Conservation (phyloP, 2,797 vertebrate genomes). For the Harpagifer antarcticus region DNA sequence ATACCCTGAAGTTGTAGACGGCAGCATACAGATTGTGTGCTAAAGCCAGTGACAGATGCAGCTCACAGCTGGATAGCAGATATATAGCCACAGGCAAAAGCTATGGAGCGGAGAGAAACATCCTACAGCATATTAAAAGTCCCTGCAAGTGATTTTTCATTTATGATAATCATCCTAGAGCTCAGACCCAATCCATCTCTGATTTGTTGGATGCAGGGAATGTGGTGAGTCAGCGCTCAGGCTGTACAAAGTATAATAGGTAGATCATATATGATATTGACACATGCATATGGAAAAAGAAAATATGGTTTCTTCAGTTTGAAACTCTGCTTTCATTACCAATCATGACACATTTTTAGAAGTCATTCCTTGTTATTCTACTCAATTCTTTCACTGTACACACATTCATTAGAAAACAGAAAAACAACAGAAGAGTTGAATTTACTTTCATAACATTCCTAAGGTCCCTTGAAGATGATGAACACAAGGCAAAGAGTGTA, state of each 20-base stretch:
- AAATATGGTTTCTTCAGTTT: background rate
- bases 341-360: background rate
- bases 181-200: conserved; percentile 28
- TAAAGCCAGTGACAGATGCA: conserved; percentile 69
- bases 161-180: conserved; percentile 43
- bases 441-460: conserved; percentile 8
- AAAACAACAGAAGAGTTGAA: background rate
- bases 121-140: conserved; percentile 61
- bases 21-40: conserved; percentile 49
- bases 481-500: conserved; percentile 35
- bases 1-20: conserved; percentile 56
- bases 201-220: conserved; percentile 28
- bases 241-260: background rate
- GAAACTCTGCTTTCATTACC: background rate
- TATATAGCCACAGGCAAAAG: conserved; percentile 59
- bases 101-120: conserved; percentile 41
- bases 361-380: background rate
- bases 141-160: conserved; percentile 51
- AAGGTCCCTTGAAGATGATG: conserved; percentile 32
- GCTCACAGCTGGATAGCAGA: conserved; percentile 72
- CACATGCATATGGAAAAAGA: background rate
- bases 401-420: conserved; percentile 13
- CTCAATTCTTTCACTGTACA: background rate
- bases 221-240: conserved; percentile 16
- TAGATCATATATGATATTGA: conserved; percentile 14